Base-by-base conservation (phyloP, 2,797 vertebrate species). In the Ptychobarbus kaznakovi region DNA sequence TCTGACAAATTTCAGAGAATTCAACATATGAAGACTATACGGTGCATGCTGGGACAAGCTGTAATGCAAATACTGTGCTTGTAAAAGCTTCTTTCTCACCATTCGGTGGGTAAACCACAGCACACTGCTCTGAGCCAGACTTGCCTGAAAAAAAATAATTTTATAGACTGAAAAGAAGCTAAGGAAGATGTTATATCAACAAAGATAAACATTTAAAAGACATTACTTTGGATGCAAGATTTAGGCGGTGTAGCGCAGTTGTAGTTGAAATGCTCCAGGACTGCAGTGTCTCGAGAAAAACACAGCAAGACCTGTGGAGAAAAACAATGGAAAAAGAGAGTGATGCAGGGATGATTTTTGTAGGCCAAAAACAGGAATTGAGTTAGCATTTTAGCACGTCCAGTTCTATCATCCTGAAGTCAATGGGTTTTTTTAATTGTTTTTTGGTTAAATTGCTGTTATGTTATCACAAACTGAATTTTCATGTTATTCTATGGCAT, bases 51-150 rank as follows among this genome's bases (percentile, higher is more conserved):
- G 13, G 53, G 40, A 73, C 15, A 73, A 28, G 49, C n/a, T 32
- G 12, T 22, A 12, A 38, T 81, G 28, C 20, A 58, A 49, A 80
- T 32, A 46, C 10, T 46, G 58, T 25, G n/a, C 56, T 61, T 53
- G 7, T 78, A 58, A 40, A 42, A 76, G n/a, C n/a, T 35, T 13
- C 16, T 46, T 22, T 65, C 96, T 96, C 94, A 99, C 98, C 98
- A 38, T 98, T 99, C 51, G 98, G 98, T 88, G 98, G 98, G 91
- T 99, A 99, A 90, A 98, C 95, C 84, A 99, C 97, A 16, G 96
- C 95, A 90, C 93, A 96, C 82, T 97, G 96, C 90, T 98, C 97
- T 75, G 95, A 90, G 87, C 95, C 97, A 0, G 93, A 94, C 89
- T 97, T 98, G 83, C 96, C 98, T 99, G 88, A 76, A 69, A 91